phyloP scores from a whole-genome alignment of 2,797 vertebrate species.

The Pogoniulus pusillus region DNA sequence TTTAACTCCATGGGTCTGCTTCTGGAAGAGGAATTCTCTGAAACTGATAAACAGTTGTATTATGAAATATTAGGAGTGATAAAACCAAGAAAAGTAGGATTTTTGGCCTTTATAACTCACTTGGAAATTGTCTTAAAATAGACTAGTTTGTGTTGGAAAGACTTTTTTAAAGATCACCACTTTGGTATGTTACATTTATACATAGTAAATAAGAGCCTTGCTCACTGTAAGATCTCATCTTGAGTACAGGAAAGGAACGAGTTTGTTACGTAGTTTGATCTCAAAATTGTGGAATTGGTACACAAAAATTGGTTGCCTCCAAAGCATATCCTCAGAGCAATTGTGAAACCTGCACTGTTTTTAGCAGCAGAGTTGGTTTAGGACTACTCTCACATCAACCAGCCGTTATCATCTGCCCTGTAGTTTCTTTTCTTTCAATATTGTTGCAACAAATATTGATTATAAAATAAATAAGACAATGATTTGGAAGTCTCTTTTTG shows the following conservation, averaged over 20 bases:
- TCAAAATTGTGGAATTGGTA: not conserved
- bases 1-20: not conserved
- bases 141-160: not conserved
- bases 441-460: not conserved
- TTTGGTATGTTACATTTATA: not conserved
- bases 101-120: not conserved
- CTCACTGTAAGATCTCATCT: not conserved
- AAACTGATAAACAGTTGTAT: not conserved
- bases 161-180: not conserved
- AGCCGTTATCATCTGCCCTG: not conserved
- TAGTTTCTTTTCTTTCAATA: not conserved
- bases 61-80: not conserved
- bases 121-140: not conserved
- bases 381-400: not conserved
- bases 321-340: not conserved
- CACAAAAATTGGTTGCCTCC: rapidly evolving
- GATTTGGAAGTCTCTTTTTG: not conserved
- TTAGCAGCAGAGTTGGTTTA: not conserved
- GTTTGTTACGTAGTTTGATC: not conserved
- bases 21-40: not conserved
- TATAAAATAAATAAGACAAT: not conserved
- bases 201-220: not conserved
- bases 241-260: not conserved
- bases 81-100: not conserved
- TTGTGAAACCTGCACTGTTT: not conserved